phyloP scores from a whole-genome alignment of 2,888 invertebrate genomes.

The Entomobrya proxima region DNA sequence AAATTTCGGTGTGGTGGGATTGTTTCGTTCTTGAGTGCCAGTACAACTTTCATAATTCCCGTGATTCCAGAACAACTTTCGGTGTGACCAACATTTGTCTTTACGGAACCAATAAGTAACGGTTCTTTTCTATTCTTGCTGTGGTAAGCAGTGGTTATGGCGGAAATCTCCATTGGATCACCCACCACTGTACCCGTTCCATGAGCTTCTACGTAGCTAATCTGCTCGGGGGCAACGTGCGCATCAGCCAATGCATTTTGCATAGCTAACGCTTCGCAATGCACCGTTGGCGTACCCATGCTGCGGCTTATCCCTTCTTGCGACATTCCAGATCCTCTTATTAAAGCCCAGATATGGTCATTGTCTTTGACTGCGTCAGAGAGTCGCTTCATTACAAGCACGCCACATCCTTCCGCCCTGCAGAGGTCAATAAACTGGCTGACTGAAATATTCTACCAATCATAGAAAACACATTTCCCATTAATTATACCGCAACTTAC shows the following conservation, averaged over 20 bases:
- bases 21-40: conserved; percentile 56
- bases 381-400: conserved; percentile 52
- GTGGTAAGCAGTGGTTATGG: conserved; percentile 59
- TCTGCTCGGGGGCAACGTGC: conserved; percentile 9
- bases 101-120: conserved; percentile 65
- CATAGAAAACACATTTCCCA: background rate
- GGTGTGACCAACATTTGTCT: conserved; percentile 70
- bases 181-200: conserved; percentile 55
- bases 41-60: conserved; percentile 62
- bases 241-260: conserved; percentile 48
- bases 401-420: conserved; percentile 59
- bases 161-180: conserved; percentile 67
- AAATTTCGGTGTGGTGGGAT: conserved; percentile 67
- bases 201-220: conserved; percentile 55
- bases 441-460: no score
- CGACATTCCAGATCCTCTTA: conserved; percentile 46
- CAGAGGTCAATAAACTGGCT: no score
- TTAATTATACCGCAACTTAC: background rate
- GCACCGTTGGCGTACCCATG: conserved; percentile 63
- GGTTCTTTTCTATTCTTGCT: conserved; percentile 23
- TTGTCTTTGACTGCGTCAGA: conserved; percentile 57
- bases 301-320: conserved; percentile 58
- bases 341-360: conserved; percentile 49
- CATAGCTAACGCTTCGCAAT: conserved; percentile 60
- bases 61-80: conserved; percentile 64